Evolutionary conservation across 2,888 invertebrate genomes (phyloP), one percentile per base, ranked within the genome.

Genomic region (Julus scanicus): DNA sequence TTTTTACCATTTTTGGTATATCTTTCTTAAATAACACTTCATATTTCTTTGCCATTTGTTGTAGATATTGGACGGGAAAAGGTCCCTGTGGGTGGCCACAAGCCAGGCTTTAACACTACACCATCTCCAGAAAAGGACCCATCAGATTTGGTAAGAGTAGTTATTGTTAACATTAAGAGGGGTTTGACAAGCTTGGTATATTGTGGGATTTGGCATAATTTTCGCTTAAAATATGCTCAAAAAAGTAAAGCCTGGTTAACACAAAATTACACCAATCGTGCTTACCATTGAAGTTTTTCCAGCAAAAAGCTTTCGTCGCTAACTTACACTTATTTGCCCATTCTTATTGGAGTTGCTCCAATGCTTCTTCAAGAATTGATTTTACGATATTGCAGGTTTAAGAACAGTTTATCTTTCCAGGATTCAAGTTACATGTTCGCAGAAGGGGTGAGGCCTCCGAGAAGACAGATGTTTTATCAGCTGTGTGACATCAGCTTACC

Each of bases 381-480:
- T 44, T 44, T 44, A 44, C 44, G 44, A 8, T 1, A 44, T 44
- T 44, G 8, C 44, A 44, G 44, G 44, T 71, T 71, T 6, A 71
- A 71, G 29, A 2, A 71, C 29, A 71, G 5, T 20, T 44, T 44
- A 11, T 13, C 3, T 84, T 37, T 9, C 29, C 44, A 84, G 84
- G 44, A 40, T 44, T 29, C 84, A 15, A 84, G 84, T 71, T 87
- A 63, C 53, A 87, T 48, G 4, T 63, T 87, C 15, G 63, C 6
- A 4, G 29, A 40, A 17, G 88, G 48, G 11, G 48, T 84, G 2
- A 39, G 86, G 20, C 88, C 88, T 3, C 44, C 84, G 5, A 8
- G 40, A n/a, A 13, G 84, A 17, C 88, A 88, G 84, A 40, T 48
- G 83, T 84, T 88, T 53, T 84, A 84, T 88, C 88, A 88, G 48